phyloP scores from a whole-genome alignment of 2,797 vertebrate species.

The Danio tinwini region DNA sequence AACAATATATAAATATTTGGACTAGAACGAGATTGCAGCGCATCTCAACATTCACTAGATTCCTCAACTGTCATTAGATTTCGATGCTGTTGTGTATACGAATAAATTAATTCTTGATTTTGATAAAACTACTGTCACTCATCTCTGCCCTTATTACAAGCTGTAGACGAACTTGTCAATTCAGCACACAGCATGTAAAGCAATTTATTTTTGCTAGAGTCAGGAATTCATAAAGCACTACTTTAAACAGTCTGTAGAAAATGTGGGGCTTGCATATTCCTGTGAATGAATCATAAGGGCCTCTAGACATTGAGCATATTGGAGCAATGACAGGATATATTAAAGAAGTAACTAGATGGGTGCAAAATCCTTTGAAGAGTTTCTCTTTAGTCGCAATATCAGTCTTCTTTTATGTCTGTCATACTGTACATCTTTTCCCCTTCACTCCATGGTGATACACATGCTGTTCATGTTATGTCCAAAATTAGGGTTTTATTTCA shows the following conservation, averaged over 20 bases:
- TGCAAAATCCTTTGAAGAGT: constrained; percentile 53
- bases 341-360: constrained; percentile 42
- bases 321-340: constrained; percentile 31
- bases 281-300: constrained; percentile 50
- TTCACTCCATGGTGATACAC: not conserved
- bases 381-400: constrained; percentile 22
- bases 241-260: constrained; percentile 33
- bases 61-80: not conserved
- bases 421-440: not conserved
- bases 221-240: not conserved
- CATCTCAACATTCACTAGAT: not conserved
- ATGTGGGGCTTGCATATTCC: constrained; percentile 44
- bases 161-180: not conserved
- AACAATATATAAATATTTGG: too few species aligned
- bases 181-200: not conserved
- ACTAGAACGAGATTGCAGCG: too few species aligned
- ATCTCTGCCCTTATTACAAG: not conserved
- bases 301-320: constrained; percentile 42
- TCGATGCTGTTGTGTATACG: not conserved
- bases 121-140: not conserved
- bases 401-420: not conserved
- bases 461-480: not conserved
- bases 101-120: not conserved
- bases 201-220: not conserved
- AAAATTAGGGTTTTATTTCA: not conserved